Evolutionary conservation across 2,888 invertebrate genomes (phyloP), one percentile per base, ranked within the genome.

Genomic region (Thecocarcelia acutangulata): DNA sequence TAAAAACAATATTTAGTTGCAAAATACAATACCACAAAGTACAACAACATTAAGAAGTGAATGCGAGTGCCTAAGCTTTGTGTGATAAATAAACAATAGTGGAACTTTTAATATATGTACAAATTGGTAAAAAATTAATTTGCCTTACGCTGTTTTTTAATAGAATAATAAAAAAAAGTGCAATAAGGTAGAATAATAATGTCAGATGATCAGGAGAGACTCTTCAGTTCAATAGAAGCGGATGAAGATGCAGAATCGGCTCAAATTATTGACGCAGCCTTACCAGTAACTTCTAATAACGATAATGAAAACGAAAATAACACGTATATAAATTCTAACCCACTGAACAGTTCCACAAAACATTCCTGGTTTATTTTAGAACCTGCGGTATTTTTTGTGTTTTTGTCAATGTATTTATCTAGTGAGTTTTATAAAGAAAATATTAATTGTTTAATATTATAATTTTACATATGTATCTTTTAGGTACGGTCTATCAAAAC

Each of bases 401-500:
- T 90, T 75, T 85, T 89, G 63, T 87, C 88, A 13, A 85, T 89
- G 84, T 89, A 88, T 78, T 83, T 91, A 74, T 88, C 90, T 12
- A 86, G 91, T 90, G 59, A 74, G 84, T 17, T 44, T 44, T 44
- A 15, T 15, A 5, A 5, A 44, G n/a, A n/a, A 15, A 17, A 46
- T 15, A 17, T 9, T 42, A 42, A 42, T 42, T 9, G 9, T 15
- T 6, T 17, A 15, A 15, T 5, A 46, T 46, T 46, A 24, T n/a
- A n/a, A n/a, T n/a, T n/a, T n/a, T n/a, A n/a, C n/a, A n/a, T n/a
- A n/a, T n/a, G n/a, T n/a, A n/a, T 56, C 61, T 50, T 54, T 17
- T 52, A 91, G 90, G 86, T 84, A 88, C 90, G 79, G 89, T 95
- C 40, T 90, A 93, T 76, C 93, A 93, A 84, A 95, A 95, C 89